A percentile compares a stretch with the other conserved stretches of the same genome.
Evolutionary conservation across 2,888 invertebrate genomes (phyloP).

Genomic region (Aphrophora alni): DNA sequence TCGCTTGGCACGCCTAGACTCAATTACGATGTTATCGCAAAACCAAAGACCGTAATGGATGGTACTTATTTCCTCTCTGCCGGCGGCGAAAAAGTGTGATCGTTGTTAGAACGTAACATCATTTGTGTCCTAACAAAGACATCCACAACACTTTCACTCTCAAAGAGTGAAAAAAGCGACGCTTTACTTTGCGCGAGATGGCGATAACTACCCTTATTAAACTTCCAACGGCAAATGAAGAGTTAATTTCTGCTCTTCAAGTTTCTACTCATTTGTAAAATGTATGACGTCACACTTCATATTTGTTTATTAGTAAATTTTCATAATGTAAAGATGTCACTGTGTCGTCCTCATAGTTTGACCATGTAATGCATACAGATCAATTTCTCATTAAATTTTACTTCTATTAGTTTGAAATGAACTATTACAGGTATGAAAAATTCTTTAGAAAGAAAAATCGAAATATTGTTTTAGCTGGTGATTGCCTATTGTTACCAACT

Average conservation of each 20-base stretch:
- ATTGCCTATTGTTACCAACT: too few relatives aligned
- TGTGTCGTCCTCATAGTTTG: too few relatives aligned
- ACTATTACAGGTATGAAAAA: too few relatives aligned
- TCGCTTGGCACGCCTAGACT: conserved; percentile 43
- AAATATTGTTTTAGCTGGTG: too few relatives aligned
- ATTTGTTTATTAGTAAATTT: too few relatives aligned
- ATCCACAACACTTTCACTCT: not conserved
- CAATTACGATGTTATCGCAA: conserved; percentile 45
- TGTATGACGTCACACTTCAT: too few relatives aligned
- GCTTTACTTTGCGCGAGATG: not conserved
- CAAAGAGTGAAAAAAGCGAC: not conserved
- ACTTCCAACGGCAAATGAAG: not conserved
- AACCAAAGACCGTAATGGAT: conserved; percentile 43
- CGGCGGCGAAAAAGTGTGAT: conserved; percentile 30
- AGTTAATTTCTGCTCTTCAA: not conserved
- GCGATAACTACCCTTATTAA: not conserved
- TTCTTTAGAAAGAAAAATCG: too few relatives aligned
- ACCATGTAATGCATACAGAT: too few relatives aligned
- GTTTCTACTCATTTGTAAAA: too few relatives aligned
- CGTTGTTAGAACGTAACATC: conserved; percentile 19
- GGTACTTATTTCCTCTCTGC: conserved; percentile 43
- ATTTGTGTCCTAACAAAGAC: conserved; percentile 32
- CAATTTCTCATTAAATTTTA: too few relatives aligned
- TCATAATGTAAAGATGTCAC: too few relatives aligned
- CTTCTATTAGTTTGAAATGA: too few relatives aligned